Percentiles rank a stretch among this genome's conserved stretches.
phyloP scores from a whole-genome alignment of 2,113 vertebrate species.

The Apistogramma diplotaenia region DNA sequence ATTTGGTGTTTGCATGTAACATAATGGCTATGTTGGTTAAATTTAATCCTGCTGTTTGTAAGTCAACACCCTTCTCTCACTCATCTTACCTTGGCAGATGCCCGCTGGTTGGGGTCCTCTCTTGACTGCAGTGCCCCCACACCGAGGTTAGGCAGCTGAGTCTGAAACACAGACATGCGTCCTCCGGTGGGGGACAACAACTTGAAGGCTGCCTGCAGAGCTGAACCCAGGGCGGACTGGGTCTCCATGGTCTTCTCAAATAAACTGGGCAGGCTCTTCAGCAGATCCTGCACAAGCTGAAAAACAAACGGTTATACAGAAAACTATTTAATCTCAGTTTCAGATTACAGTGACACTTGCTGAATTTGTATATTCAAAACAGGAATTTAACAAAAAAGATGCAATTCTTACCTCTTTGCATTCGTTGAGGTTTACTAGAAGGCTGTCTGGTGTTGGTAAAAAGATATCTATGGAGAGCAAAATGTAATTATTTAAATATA shows the following conservation, averaged over 20 bases:
- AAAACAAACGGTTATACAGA: too few species aligned
- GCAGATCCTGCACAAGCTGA: conserved; percentile 92
- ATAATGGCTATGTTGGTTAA: background rate
- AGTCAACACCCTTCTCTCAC: background rate
- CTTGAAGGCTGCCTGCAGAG: conserved; percentile 92
- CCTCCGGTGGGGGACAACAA: conserved; percentile 93
- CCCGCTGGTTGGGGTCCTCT: conserved; percentile 91
- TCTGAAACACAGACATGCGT: conserved; percentile 93
- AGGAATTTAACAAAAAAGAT: background rate
- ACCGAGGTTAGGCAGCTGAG: conserved; percentile 91
- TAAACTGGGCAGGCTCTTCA: conserved; percentile 89
- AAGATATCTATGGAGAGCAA: conserved; percentile 88
- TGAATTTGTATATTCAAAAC: background rate
- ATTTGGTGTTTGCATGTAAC: too few species aligned
- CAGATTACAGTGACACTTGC: background rate
- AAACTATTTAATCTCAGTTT: background rate
- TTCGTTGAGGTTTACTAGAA: conserved; percentile 96
- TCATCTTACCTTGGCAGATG: conserved; percentile 86
- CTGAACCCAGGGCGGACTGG: conserved; percentile 91
- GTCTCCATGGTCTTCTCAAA: conserved; percentile 95
- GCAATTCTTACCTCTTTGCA: conserved; percentile 90
- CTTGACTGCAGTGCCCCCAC: conserved; percentile 88
- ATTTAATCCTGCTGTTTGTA: background rate
- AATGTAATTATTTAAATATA: background rate
- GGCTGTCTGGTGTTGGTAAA: conserved; percentile 96